Percentiles rank a stretch among this genome's conserved stretches.
These are phyloP conservation scores for Bombus fervidus DNA, from an alignment of 1,140 invertebrate genomes.

Conservation along the genomic window DNA sequence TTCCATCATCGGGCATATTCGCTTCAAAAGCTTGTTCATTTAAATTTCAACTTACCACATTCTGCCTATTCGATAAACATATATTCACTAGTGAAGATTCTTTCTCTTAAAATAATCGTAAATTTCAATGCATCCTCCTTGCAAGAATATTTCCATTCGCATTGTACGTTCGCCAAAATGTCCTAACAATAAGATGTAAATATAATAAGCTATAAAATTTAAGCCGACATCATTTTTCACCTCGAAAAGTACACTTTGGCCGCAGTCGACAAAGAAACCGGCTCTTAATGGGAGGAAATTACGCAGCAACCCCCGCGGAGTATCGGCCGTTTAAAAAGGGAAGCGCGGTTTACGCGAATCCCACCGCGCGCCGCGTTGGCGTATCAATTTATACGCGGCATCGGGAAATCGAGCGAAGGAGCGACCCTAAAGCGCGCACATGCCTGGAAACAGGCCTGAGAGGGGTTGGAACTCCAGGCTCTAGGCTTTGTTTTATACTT, in stretches of 20 bases:
- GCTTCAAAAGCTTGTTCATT: too few species aligned
- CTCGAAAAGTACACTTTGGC: background rate
- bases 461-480: conserved; percentile 31
- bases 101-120: too few species aligned
- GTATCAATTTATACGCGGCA: conserved; percentile 76
- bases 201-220: background rate
- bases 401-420: conserved; percentile 78
- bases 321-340: conserved; percentile 66
- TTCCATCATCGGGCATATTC: too few species aligned
- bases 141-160: too few species aligned
- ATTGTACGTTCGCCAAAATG: too few species aligned
- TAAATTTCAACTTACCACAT: too few species aligned
- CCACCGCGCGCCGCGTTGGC: conserved; percentile 43
- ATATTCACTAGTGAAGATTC: too few species aligned
- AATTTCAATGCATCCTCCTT: too few species aligned
- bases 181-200: too few species aligned
- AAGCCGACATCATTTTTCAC: background rate
- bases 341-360: conserved; percentile 51
- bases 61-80: too few species aligned
- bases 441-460: conserved; percentile 60
- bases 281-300: conserved; percentile 43
- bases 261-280: background rate
- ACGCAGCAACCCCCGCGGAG: conserved; percentile 35
- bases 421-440: conserved; percentile 52
- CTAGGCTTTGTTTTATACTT: conserved; percentile 79